Evolutionary conservation across 2,113 vertebrate genomes (phyloP), one percentile per base, ranked within the genome.

Genomic region (Macroglossus sobrinus): DNA sequence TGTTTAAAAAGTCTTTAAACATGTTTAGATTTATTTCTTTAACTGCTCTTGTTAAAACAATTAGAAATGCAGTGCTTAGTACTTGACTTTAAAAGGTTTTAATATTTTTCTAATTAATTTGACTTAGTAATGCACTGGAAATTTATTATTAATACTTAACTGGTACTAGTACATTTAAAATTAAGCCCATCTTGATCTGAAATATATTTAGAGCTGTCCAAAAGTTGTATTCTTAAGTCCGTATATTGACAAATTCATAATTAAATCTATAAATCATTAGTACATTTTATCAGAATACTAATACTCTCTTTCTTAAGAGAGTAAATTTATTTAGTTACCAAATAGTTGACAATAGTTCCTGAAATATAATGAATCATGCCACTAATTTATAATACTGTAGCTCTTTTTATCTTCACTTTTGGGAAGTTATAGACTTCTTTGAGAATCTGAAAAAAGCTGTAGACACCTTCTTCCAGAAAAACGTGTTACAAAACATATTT

Each of bases 121-220:
- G 43, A 96, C 33, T 90, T 93, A 61, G 4, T 91, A 80, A 38
- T 57, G 0, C 74, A 87, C 75, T 59, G 40, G 84, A 92, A 47
- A 66, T 47, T 69, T 69, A 68, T 68, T 76, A 82, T 47, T 84
- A 80, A 79, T 94, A 80, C 3, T 72, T 88, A 59, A 43, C 45
- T 87, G 79, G 1, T 88, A 45, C 57, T 47, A 43, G 13, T 79
- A 63, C 22, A 63, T 94, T 79, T 64, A 79, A 90, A 71, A 85
- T n/a, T 90, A 95, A 92, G 38, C 4, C 26, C 68, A 21, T 94
- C 92, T 95, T 96, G n/a, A 94, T 79, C 57, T 79, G 40, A 89
- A 86, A 16, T 96, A 26, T 78, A 33, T 93, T 47, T 82, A 86
- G 35, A 84, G 11, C 76, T 93, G 14, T 78, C 5, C 6, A 63